These are phyloP conservation scores for Atlantisia rogersi DNA, from an alignment of 2,113 vertebrate species.

Conservation along the genomic window DNA sequence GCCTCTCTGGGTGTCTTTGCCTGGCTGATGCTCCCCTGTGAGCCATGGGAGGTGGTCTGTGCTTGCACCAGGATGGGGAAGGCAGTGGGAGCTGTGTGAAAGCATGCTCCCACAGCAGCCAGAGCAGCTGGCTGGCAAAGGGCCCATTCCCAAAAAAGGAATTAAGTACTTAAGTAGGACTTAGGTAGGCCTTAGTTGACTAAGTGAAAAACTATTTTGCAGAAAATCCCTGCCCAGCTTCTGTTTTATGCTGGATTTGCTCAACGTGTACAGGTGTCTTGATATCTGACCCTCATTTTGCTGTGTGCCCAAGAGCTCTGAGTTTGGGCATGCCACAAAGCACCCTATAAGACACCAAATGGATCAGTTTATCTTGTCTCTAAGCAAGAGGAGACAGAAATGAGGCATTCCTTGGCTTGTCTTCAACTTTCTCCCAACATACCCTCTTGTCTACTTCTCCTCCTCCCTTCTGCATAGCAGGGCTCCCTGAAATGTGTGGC, in stretches of 20 bases:
- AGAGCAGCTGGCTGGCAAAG: not conserved
- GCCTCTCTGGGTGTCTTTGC: not conserved
- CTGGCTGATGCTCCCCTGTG: fast-evolving
- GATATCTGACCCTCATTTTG: not conserved
- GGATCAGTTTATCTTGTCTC: not conserved
- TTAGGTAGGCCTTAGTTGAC: conserved; percentile 33
- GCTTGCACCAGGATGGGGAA: fast-evolving
- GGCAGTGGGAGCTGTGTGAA: not conserved
- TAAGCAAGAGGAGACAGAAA: not conserved
- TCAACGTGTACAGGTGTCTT: not conserved
- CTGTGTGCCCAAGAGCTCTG: not conserved
- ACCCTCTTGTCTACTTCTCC: not conserved
- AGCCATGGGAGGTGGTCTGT: not conserved
- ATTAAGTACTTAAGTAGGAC: conserved; percentile 48
- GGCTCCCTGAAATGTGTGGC: not conserved
- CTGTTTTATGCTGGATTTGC: not conserved
- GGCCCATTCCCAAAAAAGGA: not conserved
- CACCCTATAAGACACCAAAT: not conserved
- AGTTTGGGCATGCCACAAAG: not conserved
- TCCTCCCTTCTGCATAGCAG: not conserved
- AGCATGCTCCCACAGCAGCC: not conserved
- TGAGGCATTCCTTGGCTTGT: not conserved
- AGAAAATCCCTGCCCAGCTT: conserved; percentile 22
- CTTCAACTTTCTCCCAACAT: not conserved
- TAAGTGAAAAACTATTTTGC: conserved; percentile 14